phyloP scores from a whole-genome alignment of 64 coral and sea anemone genomes.

The Acropora yongei region DNA sequence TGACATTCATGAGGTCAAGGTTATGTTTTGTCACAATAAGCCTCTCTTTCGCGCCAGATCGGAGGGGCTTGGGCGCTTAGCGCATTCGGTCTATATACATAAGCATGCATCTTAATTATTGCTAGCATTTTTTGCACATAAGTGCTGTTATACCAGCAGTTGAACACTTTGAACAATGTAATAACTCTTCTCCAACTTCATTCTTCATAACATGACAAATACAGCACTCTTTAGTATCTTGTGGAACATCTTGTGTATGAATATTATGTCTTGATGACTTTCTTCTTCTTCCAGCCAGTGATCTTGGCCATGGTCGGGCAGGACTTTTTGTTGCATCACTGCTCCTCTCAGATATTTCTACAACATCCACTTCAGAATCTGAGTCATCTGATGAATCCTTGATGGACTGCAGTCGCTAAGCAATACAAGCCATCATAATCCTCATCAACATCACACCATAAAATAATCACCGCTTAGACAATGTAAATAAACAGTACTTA shows the following conservation, averaged over 20 bases:
- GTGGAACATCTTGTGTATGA: neutral
- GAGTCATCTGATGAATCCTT: slow-evolving; percentile 73
- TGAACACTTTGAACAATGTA: slow-evolving; percentile 73
- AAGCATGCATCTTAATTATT: no score
- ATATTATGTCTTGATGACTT: slow-evolving; percentile 51
- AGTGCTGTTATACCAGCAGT: slow-evolving; percentile 42
- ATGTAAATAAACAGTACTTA: no score
- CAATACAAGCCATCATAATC: neutral
- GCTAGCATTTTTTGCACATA: no score
- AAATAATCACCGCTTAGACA: no score
- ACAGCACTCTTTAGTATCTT: slow-evolving; percentile 46
- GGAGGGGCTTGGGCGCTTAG: no score
- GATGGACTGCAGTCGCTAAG: neutral
- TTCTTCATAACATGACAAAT: slow-evolving; percentile 66
- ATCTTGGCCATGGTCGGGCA: neutral
- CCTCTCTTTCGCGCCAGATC: no score
- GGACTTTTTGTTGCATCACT: slow-evolving; percentile 60
- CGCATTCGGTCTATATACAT: no score
- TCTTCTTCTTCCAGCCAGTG: slow-evolving; percentile 64
- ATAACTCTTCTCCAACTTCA: slow-evolving; percentile 56
- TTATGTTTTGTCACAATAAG: no score
- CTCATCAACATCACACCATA: no score
- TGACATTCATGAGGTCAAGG: no score
- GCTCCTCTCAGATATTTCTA: slow-evolving; percentile 72
- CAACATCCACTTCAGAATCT: slow-evolving; percentile 91